A percentile compares a stretch with the other conserved stretches of the same genome.
phyloP scores from a whole-genome alignment of 1,140 invertebrate genomes.

The Triops cancriformis region DNA sequence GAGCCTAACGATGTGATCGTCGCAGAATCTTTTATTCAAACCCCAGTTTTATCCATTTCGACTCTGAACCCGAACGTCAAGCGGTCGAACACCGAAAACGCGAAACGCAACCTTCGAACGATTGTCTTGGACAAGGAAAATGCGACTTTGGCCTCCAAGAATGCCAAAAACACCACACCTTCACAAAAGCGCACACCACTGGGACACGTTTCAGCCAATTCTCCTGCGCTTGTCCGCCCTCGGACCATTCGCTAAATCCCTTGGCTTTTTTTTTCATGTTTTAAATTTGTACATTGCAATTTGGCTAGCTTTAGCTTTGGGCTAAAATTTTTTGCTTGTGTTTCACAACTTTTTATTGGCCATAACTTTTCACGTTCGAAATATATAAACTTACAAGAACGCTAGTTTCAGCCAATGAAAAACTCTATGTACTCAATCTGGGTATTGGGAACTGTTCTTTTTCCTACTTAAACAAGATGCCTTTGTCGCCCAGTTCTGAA shows the following conservation, averaged over 20 bases:
- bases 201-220: not conserved
- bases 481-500: constrained; percentile 44
- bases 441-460: not conserved
- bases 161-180: not conserved
- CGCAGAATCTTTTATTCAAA: not conserved
- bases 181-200: not conserved
- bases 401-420: not conserved
- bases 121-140: constrained; percentile 1
- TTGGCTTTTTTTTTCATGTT: not conserved
- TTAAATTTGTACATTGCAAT: not conserved
- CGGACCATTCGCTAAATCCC: not conserved
- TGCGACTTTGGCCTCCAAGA: not conserved
- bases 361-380: not conserved
- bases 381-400: not conserved
- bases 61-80: not conserved
- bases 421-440: constrained; percentile 2
- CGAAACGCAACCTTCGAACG: not conserved
- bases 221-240: not conserved
- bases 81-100: not conserved
- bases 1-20: no score
- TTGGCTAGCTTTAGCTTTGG: not conserved
- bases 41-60: not conserved
- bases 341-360: not conserved
- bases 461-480: constrained; percentile 41
- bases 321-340: not conserved